phyloP scores from a whole-genome alignment of 2,113 vertebrate species.

The Entelurus aequoreus region DNA sequence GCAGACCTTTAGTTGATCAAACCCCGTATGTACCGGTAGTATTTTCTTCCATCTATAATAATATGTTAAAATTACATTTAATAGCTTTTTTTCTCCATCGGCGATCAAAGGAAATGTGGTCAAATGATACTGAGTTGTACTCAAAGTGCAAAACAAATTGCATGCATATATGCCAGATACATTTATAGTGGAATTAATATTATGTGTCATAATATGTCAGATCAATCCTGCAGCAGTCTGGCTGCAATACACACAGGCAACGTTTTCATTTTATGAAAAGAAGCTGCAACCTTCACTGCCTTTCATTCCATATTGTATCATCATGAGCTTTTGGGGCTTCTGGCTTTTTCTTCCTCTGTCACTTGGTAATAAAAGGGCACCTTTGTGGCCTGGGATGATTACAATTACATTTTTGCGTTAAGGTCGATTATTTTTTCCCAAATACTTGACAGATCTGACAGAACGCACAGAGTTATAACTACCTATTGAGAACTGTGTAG shows the following conservation, averaged over 20 bases:
- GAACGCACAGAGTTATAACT: not conserved
- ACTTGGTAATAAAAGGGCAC: not conserved
- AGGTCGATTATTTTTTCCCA: not conserved
- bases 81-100: no score
- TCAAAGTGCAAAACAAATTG: not conserved
- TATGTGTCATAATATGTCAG: not conserved
- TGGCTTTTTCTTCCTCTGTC: not conserved
- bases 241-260: not conserved
- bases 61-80: no score
- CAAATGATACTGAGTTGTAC: not conserved
- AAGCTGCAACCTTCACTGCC: conserved; percentile 22
- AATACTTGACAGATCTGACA: not conserved
- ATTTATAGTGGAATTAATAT: not conserved
- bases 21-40: no score
- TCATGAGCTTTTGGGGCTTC: conserved; percentile 1
- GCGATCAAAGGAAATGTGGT: no score
- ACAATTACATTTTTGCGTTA: not conserved
- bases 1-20: no score
- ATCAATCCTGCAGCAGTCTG: not conserved
- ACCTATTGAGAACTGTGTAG: not conserved
- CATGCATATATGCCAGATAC: not conserved
- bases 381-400: not conserved
- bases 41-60: no score
- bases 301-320: conserved; percentile 17
- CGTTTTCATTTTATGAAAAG: conserved; percentile 15